Conservation (phyloP, 2,888 invertebrate species). For the Pristionchus arcanus region DNA sequence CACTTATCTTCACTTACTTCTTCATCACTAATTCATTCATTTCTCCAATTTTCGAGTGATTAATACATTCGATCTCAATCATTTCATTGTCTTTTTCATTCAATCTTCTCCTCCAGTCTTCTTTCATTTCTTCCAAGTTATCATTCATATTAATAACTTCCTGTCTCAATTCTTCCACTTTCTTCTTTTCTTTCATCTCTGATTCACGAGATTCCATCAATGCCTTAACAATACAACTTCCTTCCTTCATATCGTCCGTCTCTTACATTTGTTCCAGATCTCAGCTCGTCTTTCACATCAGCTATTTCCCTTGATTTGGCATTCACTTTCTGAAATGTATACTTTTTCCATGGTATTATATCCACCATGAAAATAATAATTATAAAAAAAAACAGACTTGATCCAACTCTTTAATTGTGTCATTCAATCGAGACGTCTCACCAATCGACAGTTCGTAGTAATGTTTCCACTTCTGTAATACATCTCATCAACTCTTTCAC, state of each 20-base stretch:
- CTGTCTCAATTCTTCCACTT: neutral
- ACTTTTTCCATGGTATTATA: no score
- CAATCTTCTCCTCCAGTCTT: constrained; percentile 15
- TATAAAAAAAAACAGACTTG: neutral
- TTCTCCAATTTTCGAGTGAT: neutral
- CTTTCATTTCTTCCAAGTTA: neutral
- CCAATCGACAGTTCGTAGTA: neutral
- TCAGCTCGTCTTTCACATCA: neutral
- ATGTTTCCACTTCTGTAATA: constrained; percentile 1
- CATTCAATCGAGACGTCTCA: neutral
- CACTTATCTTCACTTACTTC: neutral
- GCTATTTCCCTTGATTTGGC: neutral
- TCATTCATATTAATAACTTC: neutral
- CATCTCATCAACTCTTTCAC: neutral
- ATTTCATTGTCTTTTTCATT: neutral
- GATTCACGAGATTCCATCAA: neutral
- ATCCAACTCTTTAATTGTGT: neutral
- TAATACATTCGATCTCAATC: neutral
- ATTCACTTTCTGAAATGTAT: neutral
- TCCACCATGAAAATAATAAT: neutral
- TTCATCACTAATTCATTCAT: neutral
- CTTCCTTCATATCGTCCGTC: neutral
- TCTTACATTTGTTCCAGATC: neutral
- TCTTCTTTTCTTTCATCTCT: neutral
- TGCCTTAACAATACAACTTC: neutral